These are phyloP conservation scores for Hystrix brachyura DNA, from an alignment of 2,113 vertebrate species.

Conservation along the genomic window DNA sequence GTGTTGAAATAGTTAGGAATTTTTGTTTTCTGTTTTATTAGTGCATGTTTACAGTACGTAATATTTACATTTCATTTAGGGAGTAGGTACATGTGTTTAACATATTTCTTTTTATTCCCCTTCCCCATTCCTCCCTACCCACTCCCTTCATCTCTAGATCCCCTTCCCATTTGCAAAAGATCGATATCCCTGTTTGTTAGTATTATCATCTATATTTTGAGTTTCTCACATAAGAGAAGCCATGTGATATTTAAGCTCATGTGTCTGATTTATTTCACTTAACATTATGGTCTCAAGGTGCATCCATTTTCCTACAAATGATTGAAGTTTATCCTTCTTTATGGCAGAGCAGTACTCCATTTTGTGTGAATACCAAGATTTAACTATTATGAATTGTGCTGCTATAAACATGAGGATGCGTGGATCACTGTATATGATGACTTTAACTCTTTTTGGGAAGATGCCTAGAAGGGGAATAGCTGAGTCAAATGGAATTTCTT, in stretches of 20 bases:
- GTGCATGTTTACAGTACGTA: background rate
- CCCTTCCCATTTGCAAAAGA: background rate
- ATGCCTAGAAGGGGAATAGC: background rate
- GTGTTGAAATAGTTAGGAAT: background rate
- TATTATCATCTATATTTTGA: background rate
- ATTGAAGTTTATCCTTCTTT: background rate
- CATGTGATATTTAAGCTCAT: background rate
- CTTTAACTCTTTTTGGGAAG: background rate
- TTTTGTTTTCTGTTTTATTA: background rate
- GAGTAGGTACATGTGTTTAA: background rate
- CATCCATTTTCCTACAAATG: background rate
- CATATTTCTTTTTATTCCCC: background rate
- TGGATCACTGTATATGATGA: background rate
- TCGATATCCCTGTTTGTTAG: background rate
- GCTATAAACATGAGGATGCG: background rate
- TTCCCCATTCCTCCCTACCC: background rate
- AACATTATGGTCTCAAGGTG: background rate
- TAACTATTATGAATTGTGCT: background rate
- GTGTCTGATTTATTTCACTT: background rate
- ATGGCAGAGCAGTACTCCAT: background rate
- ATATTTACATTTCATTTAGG: background rate
- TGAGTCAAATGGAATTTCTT: background rate
- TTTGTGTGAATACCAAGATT: background rate
- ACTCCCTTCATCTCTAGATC: background rate
- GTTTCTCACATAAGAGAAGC: background rate